Conservation (phyloP, 2,888 invertebrate species). For the Sceliomorpha sp. region DNA sequence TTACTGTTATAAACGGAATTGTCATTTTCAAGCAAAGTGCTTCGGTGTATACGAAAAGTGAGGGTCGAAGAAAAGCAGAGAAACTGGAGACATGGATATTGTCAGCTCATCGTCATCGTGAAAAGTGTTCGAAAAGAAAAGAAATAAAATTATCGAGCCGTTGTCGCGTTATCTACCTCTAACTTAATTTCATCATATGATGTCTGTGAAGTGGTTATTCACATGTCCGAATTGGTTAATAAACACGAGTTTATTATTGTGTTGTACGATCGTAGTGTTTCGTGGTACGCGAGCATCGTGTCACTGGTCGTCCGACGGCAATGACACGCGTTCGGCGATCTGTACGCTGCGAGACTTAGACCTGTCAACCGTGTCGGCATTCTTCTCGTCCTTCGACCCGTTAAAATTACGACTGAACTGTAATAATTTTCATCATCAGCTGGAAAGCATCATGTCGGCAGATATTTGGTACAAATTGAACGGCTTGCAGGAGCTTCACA, state of each 20-base stretch:
- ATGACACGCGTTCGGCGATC: slow-evolving; percentile 82
- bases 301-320: slow-evolving; percentile 83
- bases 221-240: slow-evolving; percentile 28
- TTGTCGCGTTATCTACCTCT: too few relatives aligned
- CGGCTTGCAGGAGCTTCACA: slow-evolving; percentile 87
- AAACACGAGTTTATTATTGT: slow-evolving; percentile 47
- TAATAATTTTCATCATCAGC: slow-evolving; percentile 86
- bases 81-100: too few relatives aligned
- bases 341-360: slow-evolving; percentile 81
- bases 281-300: slow-evolving; percentile 80
- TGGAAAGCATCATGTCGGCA: slow-evolving; percentile 88
- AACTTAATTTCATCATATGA: slow-evolving; percentile 35
- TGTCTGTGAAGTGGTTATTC: slow-evolving; percentile 55
- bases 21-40: too few relatives aligned
- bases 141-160: slow-evolving; percentile 56
- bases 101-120: too few relatives aligned
- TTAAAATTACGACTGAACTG: slow-evolving; percentile 88
- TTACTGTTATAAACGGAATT: too few relatives aligned
- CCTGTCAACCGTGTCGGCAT: slow-evolving; percentile 81
- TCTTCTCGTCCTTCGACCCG: slow-evolving; percentile 84
- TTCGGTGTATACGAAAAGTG: too few relatives aligned
- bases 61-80: too few relatives aligned
- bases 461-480: slow-evolving; percentile 87
- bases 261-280: slow-evolving; percentile 56
- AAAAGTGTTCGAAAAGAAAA: slow-evolving; percentile 49